Evolutionary conservation across 2,888 invertebrate species (phyloP), one percentile per base, ranked within the genome.

Genomic region (Escarpia spicata): DNA sequence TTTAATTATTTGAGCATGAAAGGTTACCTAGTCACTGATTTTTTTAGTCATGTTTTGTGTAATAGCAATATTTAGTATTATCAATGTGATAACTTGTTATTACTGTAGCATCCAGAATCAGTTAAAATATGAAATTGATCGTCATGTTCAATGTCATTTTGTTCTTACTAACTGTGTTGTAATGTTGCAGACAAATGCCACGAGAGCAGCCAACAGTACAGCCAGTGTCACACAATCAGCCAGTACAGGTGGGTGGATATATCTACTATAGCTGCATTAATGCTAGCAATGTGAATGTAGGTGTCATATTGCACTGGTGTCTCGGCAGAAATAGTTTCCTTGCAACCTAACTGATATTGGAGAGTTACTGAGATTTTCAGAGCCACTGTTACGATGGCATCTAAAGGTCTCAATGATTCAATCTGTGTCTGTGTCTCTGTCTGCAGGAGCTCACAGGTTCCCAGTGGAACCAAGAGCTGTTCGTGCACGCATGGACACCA

Each of bases 401-500:
- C 26, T 75, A 75, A 26, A 6, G 19, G 19, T 15, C 26, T 75
- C 19, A 75, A 26, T 75, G 75, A 19, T 75, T 75, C 26, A 75
- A 75, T 19, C 75, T 75, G 31, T 15, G 31, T 43, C 43, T 91
- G 91, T 43, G 15, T 19, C n/a, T 75, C 26, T 75, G 19, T 75
- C 19, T 75, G 75, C 19, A 75, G 75, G 26, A 75, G 26, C 75
- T 19, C n/a, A 3, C 75, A 75, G 19, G 75, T 75, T 75, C 26
- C 75, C 75, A 75, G 75, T 75, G 3, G 75, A 75, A 6, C 26
- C 75, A 3, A 15, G 91, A 31, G 19, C 19, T 4, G 19, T 75
- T 75, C 75, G 75, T 75, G 75, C 75, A 26, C 75, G 75, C 75
- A 75, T 75, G 75, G 75, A 75, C 75, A 75, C 75, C 75, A 75